phyloP scores from a whole-genome alignment of 2,797 vertebrate genomes.

The Oreortyx pictus region DNA sequence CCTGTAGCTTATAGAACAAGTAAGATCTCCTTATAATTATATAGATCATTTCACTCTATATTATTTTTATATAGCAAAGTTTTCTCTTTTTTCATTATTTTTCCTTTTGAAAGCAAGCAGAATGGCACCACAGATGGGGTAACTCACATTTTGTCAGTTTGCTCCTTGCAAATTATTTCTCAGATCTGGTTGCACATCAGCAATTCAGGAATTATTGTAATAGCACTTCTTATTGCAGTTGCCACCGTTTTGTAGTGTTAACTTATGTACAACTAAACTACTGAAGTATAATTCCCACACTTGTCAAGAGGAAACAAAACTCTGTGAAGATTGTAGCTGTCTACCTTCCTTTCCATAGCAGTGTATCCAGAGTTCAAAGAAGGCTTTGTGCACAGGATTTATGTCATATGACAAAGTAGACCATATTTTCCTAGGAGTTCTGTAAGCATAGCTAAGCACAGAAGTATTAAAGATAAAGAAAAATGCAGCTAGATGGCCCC shows the following conservation, averaged over 20 bases:
- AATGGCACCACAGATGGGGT: not conserved
- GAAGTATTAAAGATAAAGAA: conserved; percentile 51
- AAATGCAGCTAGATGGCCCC: conserved; percentile 33
- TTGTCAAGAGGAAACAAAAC: not conserved
- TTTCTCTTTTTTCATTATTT: not conserved
- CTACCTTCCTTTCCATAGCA: not conserved
- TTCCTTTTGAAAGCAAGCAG: not conserved
- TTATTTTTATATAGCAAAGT: not conserved
- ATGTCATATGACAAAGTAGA: conserved; percentile 26
- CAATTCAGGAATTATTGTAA: not conserved
- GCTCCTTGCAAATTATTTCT: not conserved
- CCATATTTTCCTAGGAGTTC: conserved; percentile 17
- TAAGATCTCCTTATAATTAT: not conserved
- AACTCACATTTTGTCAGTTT: not conserved
- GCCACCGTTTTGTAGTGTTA: not conserved
- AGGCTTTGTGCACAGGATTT: conserved; percentile 33
- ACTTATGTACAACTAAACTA: not conserved
- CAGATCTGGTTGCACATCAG: not conserved
- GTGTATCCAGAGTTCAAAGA: not conserved
- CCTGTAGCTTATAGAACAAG: not conserved
- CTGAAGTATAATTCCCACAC: not conserved
- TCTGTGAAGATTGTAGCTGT: not conserved
- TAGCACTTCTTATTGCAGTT: not conserved
- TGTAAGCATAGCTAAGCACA: conserved; percentile 30
- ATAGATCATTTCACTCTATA: not conserved